Percentiles rank a stretch among this genome's conserved stretches.
Evolutionary conservation across 30 jellyfish, hydroid and myxozoan genomes (phyloP).

Genomic region (Aurelia sp.): DNA sequence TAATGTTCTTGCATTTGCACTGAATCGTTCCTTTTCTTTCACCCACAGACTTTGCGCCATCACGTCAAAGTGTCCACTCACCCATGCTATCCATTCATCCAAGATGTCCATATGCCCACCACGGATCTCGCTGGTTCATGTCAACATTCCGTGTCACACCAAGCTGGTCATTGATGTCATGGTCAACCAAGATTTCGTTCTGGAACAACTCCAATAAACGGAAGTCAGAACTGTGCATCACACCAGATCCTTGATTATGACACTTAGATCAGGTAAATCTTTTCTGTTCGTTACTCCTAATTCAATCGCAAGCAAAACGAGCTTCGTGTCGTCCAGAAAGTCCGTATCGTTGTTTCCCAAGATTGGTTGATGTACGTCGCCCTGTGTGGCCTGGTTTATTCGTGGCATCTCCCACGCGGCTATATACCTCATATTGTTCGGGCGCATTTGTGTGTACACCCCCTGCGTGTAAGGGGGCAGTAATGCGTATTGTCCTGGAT

Average conservation of each 20-base stretch:
- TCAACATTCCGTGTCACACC: no score
- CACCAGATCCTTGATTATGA: conserved; percentile 38
- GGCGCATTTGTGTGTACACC: background rate
- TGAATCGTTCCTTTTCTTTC: no score
- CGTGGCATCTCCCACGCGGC: conserved; percentile 28
- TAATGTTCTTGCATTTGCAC: no score
- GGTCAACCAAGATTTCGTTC: no score
- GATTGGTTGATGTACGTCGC: conserved; percentile 1
- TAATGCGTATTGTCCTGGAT: background rate
- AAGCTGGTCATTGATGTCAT: no score
- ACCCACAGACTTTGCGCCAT: no score
- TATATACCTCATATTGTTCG: background rate
- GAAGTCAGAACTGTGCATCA: background rate
- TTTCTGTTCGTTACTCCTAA: conserved; percentile 37
- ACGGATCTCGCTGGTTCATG: no score
- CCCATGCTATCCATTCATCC: no score
- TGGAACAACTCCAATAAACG: background rate
- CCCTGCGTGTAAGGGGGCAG: conserved; percentile 17
- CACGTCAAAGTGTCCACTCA: no score
- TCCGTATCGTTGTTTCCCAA: conserved; percentile 49
- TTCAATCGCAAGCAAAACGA: conserved; percentile 30
- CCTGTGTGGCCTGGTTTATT: conserved; percentile 3
- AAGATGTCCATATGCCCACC: no score
- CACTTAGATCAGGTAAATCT: conserved; percentile 45
- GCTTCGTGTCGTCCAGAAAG: conserved; percentile 30